Base-by-base conservation (phyloP, 2,113 vertebrate species). In the Martes martes region DNA sequence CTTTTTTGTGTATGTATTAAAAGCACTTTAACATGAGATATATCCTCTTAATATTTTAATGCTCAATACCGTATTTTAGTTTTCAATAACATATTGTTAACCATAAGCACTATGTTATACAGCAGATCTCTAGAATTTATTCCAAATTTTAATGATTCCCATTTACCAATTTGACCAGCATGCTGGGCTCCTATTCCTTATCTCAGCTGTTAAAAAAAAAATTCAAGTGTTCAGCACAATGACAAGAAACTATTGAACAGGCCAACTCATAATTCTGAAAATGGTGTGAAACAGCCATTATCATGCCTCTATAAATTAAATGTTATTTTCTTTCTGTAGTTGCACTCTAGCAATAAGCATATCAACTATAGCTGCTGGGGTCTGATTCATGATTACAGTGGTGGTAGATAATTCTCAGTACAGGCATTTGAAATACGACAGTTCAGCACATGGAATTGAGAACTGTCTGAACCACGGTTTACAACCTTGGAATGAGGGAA, bases 271-370 rank as follows among this genome's bases (percentile, higher is more conserved):
- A 7, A 1, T n/a, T 97, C 73, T 61, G 23, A 65, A 91, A 94
- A 71, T 26, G 89, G 28, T 91, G 24, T 83, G 81, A 95, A 55
- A 80, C 7, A 39, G 47, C 33, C 83, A 96, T 76, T 82, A 89
- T 55, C 42, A 79, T 55, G 21, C 45, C 59, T 94, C 47, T 85
- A 92, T 78, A 94, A 94, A 82, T 76, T 84, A 88, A 89, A 92
- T 79, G 76, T 61, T 69, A 95, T 91, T 89, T 90, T 16, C 42
- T 87, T 78, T 84, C 26, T 83, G 39, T 47, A 73, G 42, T 18
- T 76, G 36, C 74, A 55, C n/a, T 94, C 67, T 52, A 61, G 57
- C n/a, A 10, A 95, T 14, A 76, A 84, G 65, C 36, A 55, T 33
- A 45, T 57, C 16, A 45, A 33, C 18, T 76, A 15, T 42, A 23